Base-by-base conservation (phyloP, 2,797 vertebrate species). In the Philypnodon macrostomus region DNA sequence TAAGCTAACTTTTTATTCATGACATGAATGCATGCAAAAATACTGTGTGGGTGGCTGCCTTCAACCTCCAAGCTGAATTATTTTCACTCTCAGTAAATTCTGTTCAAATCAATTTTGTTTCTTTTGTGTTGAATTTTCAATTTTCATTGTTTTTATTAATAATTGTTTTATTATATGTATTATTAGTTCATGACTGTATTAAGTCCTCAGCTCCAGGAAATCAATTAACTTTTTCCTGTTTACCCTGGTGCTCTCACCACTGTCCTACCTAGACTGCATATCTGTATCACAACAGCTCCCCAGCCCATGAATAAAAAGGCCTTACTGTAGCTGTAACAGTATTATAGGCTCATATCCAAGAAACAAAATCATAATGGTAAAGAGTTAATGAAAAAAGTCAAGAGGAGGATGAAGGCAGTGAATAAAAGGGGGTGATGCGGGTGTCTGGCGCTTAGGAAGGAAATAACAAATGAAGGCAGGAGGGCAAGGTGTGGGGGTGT, bases 391-490 rank as follows among this genome's bases (percentile, higher is more conserved):
- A 69, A 64, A 70, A 62, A 58, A 69, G 53, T 51, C 4, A 34
- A 59, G 55, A 54, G 47, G 33, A 24, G 57, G 59, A 69, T 59
- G 62, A 66, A 69, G 67, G 77, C 53, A 70, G 45, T 47, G 56
- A 55, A 58, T 67, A 56, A 67, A 68, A 63, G 55, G 58, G 50
- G 59, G 53, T 35, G 45, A 24, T 35, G 31, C 18, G 31, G n/a
- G 13, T 23, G 53, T 58, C 41, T 44, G 26, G 16, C 37, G 29
- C 36, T 55, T n/a, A n/a, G 67, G 70, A 75, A 60, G 57, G 65
- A 73, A 83, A 72, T 77, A 75, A 79, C 67, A 71, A 78, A 77
- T 77, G 77, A 80, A 84, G 50, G 55, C 23, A 18, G 26, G 27
- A 44, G 64, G 69, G 57, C 70, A 69, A 77, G 71, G 79, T 69